Base-by-base conservation (phyloP, 2,888 invertebrate species). In the Anarsia innoxiella region DNA sequence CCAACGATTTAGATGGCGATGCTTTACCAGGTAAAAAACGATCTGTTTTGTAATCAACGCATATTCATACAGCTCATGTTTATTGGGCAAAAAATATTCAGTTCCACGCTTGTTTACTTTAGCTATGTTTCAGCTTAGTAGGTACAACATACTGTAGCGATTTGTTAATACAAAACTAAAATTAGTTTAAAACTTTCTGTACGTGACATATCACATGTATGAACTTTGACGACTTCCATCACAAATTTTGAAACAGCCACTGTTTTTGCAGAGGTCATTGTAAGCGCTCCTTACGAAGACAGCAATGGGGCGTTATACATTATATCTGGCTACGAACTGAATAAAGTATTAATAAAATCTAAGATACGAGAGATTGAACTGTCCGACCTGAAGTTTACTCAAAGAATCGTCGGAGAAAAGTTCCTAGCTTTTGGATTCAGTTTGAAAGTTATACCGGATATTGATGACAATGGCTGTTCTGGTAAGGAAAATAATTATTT, bases 211-310 rank as follows among this genome's bases (percentile, higher is more conserved):
- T n/a, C n/a, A n/a, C n/a, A n/a, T n/a, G n/a, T n/a, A n/a, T n/a
- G n/a, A n/a, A n/a, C n/a, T n/a, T n/a, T n/a, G n/a, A n/a, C n/a
- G n/a, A n/a, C n/a, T n/a, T n/a, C n/a, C n/a, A n/a, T n/a, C n/a
- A n/a, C n/a, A n/a, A n/a, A n/a, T n/a, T n/a, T n/a, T n/a, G n/a
- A n/a, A n/a, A n/a, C n/a, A n/a, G n/a, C n/a, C n/a, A n/a, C n/a
- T n/a, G 32, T 31, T 27, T 16, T 63, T 62, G 2, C 58, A 82
- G 82, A 82, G 58, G 49, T 79, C 5, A 59, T 73, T 10, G 59
- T 79, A 0, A 66, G 78, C 29, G 77, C 82, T 1, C 77, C 76
- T 0, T 75, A 69, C 28, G 75, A 74, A 42, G 46, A 65, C 2
- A 19, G 23, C 19, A 25, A 25, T 0, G 77, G 78, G 9, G 57